These are phyloP conservation scores for Melangyna quadrimaculata DNA, from an alignment of 2,888 invertebrate species.

Conservation along the genomic window DNA sequence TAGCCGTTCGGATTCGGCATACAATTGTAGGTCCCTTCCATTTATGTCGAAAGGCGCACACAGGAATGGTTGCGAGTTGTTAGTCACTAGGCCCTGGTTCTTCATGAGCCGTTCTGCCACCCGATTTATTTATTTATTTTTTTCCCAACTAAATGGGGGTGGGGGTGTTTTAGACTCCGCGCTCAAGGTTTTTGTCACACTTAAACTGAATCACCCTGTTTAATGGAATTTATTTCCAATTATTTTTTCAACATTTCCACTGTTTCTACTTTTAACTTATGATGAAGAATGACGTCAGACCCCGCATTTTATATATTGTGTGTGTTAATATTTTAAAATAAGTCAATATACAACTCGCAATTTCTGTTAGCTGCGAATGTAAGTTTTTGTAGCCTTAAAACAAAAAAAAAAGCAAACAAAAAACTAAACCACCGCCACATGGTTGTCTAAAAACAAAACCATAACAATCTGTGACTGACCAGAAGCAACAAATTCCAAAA, in stretches of 20 bases:
- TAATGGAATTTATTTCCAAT: neutral
- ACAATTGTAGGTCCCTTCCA: too few species aligned
- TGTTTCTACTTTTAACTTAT: neutral
- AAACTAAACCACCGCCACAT: conserved; percentile 24
- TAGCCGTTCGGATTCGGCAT: too few species aligned
- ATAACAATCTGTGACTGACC: neutral
- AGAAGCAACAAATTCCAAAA: neutral
- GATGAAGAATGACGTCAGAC: neutral
- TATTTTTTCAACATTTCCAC: neutral
- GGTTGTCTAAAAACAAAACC: neutral
- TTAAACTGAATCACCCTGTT: too few species aligned
- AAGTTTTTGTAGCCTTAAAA: conserved; percentile 21
- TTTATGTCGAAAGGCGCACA: too few species aligned
- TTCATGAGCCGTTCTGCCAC: too few species aligned
- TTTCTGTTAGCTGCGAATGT: conserved; percentile 2
- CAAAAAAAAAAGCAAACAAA: neutral
- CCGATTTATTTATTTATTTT: too few species aligned
- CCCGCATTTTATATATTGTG: neutral
- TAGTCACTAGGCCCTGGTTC: too few species aligned
- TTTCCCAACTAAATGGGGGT: too few species aligned
- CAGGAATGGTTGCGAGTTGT: too few species aligned
- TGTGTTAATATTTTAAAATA: conserved; percentile 34
- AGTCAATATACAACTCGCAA: conserved; percentile 33
- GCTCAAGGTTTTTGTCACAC: too few species aligned
- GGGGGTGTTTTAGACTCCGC: too few species aligned